Conservation (phyloP, 1,140 invertebrate genomes). For the Helicoverpa armigera region DNA sequence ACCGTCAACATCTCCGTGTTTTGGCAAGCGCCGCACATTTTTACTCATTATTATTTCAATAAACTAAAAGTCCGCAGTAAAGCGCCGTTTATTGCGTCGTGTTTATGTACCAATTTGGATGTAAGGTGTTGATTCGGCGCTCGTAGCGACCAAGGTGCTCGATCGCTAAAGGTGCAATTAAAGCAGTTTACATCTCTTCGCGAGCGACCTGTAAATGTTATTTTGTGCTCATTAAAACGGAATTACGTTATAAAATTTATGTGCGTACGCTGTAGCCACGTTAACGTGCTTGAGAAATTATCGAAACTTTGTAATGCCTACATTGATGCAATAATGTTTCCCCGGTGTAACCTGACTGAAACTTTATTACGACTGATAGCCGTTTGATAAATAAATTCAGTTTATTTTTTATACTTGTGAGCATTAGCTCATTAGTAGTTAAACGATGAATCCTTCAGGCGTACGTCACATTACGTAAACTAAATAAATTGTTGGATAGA, state of each 20-base stretch:
- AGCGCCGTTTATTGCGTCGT: conserved; percentile 49
- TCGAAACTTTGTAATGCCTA: conserved; percentile 67
- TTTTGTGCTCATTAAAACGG: conserved; percentile 78
- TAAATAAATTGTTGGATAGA: not conserved
- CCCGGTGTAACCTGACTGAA: not conserved
- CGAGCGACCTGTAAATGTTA: conserved; percentile 81
- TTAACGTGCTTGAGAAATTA: conserved; percentile 72
- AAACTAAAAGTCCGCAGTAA: conserved; percentile 42
- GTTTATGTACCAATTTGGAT: conserved; percentile 60
- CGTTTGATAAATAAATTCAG: conserved; percentile 8
- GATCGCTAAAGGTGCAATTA: conserved; percentile 72
- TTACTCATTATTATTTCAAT: conserved; percentile 45
- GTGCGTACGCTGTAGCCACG: conserved; percentile 71
- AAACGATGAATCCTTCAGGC: not conserved
- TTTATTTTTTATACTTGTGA: not conserved
- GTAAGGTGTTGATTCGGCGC: conserved; percentile 73
- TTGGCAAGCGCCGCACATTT: conserved; percentile 50
- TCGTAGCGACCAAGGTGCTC: conserved; percentile 60
- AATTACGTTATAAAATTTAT: conserved; percentile 83
- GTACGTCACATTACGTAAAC: not conserved
- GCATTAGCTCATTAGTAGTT: not conserved
- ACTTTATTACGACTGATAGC: not conserved
- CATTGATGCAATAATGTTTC: conserved; percentile 28
- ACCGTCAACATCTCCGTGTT: conserved; percentile 57
- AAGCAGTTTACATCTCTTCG: conserved; percentile 78